Percentiles rank a stretch among this genome's conserved stretches.
Evolutionary conservation across 2,797 vertebrate genomes (phyloP).

Genomic region (Iguana delicatissima): DNA sequence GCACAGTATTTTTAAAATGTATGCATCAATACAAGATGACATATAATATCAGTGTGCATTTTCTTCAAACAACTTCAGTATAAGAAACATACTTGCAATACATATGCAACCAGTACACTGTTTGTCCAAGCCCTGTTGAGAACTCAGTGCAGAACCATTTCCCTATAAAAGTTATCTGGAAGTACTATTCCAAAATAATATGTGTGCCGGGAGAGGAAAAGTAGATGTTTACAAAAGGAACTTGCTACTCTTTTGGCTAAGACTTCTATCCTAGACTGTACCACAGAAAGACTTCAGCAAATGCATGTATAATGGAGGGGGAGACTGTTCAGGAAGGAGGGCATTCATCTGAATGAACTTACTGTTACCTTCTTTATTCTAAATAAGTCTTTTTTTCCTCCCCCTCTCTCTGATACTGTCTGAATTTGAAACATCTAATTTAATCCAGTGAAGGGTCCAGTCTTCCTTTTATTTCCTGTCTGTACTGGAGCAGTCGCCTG

Average conservation of each 20-base stretch:
- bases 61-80: constrained; percentile 61
- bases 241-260: constrained; percentile 70
- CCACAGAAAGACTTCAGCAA: constrained; percentile 78
- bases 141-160: constrained; percentile 65
- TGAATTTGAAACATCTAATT: constrained; percentile 95
- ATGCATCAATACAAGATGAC: constrained; percentile 44
- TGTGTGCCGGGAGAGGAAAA: constrained; percentile 64
- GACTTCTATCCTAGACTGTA: constrained; percentile 70
- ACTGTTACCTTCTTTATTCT: constrained; percentile 93
- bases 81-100: constrained; percentile 53
- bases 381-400: constrained; percentile 85
- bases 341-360: constrained; percentile 92
- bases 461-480: constrained; percentile 99
- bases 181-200: constrained; percentile 67
- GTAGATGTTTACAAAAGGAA: constrained; percentile 65
- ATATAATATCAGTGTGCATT: constrained; percentile 61
- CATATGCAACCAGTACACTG: constrained; percentile 47
- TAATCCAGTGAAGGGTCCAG: constrained; percentile 95
- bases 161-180: constrained; percentile 76
- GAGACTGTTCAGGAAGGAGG: constrained; percentile 47
- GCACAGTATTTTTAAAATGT: not conserved
- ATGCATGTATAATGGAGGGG: constrained; percentile 81
- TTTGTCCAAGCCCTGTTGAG: constrained; percentile 64
- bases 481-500: constrained; percentile 94
- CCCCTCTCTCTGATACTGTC: constrained; percentile 85